A percentile compares a stretch with the other conserved stretches of the same genome.
Evolutionary conservation across 2,888 invertebrate species (phyloP).

Genomic region (Epistrophella euchroma): DNA sequence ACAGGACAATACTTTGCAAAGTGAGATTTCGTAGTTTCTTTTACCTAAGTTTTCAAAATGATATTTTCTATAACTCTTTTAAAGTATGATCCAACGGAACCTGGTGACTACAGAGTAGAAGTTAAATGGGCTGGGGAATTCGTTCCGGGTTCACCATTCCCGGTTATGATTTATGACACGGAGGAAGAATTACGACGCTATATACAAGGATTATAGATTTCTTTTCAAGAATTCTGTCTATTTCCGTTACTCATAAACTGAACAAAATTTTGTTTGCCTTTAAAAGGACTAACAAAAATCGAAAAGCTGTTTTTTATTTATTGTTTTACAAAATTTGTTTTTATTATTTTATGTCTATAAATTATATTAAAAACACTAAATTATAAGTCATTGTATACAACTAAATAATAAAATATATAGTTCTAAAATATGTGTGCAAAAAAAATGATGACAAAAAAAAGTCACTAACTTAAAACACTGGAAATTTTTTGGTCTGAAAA

Average conservation of each 20-base stretch:
- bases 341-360: conserved; percentile 64
- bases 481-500: conserved; percentile 59
- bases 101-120: conserved; percentile 98
- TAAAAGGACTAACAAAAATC: conserved; percentile 27
- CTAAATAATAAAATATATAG: conserved; percentile 36
- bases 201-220: conserved; percentile 83
- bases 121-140: conserved; percentile 99
- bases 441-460: conserved; percentile 8
- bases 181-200: conserved; percentile 95
- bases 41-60: neutral
- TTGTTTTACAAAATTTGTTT: conserved; percentile 66
- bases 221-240: neutral
- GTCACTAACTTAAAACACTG: conserved; percentile 56
- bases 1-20: conserved; percentile 98
- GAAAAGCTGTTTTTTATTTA: conserved; percentile 56
- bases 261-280: conserved; percentile 17
- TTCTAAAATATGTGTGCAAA: conserved; percentile 33
- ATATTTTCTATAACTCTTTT: conserved; percentile 8
- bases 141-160: conserved; percentile 99
- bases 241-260: conserved; percentile 29
- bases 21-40: conserved; percentile 82
- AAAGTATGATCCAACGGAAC: conserved; percentile 98
- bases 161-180: conserved; percentile 99
- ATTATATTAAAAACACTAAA: conserved; percentile 55
- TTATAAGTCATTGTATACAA: conserved; percentile 35